Base-by-base conservation (phyloP, 2,797 vertebrate species). In the Tokudaia muenninki region DNA sequence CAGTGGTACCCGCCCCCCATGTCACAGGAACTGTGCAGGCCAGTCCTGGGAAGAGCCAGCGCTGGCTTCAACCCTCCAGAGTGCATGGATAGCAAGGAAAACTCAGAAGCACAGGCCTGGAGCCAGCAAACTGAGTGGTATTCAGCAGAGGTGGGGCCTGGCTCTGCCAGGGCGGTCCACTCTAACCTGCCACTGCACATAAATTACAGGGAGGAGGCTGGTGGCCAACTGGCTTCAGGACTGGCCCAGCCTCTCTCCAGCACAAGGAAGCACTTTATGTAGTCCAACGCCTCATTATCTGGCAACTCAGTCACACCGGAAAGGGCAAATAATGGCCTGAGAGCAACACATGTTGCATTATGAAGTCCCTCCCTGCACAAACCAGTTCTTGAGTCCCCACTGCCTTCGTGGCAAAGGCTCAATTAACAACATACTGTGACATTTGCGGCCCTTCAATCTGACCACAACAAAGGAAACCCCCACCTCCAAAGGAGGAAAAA, bases 271-370 rank as follows among this genome's bases (percentile, higher is more conserved):
- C 0, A 44, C 97, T 97, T 97, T 97, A 93, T 97, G 91, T 57
- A 78, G 95, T 87, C 75, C 91, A 96, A 87, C 93, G 94, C 94
- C 97, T 97, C 96, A 97, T 97, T 97, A 97, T 93, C 96, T 97
- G 96, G 90, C 97, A 96, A 87, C 95, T 47, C 79, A 72, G 96
- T 94, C 92, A 92, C 80, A 92, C 95, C 96, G 96, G 97, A 97
- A 97, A 97, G 91, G 84, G 80, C 91, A 97, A 97, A 97, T 97
- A 97, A 97, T 97, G 97, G 97, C 96, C 94, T 97, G 67, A 94
- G 97, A 0, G 0, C 0, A 31, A 95, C 96, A 87, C 97, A 94
- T 19, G 82, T 74, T 94, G 75, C 12, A 0, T 63, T 87, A 14
- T 95, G 96, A 81, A 31, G 22, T 57, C 92, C 94, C 96, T 97